Evolutionary conservation across 2,113 vertebrate species (phyloP).

Genomic region (Bucco capensis): DNA sequence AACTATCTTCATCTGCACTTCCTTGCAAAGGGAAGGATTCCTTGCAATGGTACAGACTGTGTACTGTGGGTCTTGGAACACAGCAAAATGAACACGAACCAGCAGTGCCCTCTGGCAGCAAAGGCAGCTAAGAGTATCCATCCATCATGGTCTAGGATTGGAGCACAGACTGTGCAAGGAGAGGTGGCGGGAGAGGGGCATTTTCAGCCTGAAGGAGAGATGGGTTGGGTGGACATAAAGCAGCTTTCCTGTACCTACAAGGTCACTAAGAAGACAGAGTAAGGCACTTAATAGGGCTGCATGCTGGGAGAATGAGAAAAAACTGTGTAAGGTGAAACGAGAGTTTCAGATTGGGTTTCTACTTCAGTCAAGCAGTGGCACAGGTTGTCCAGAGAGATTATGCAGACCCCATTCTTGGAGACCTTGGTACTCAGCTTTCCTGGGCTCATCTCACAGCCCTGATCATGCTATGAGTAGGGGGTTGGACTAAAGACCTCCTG

Average conservation of each 20-base stretch:
- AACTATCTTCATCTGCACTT: background rate
- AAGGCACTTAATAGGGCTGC: background rate
- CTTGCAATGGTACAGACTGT: background rate
- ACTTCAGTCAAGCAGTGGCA: background rate
- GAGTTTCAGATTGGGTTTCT: background rate
- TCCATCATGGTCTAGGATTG: rapidly evolving
- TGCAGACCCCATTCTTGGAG: background rate
- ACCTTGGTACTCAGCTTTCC: background rate
- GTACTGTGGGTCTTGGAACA: background rate
- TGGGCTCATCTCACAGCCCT: background rate
- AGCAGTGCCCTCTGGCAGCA: background rate
- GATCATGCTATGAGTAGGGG: background rate
- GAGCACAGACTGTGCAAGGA: background rate
- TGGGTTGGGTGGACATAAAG: background rate
- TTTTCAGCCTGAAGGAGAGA: background rate
- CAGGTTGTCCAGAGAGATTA: background rate
- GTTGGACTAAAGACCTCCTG: background rate
- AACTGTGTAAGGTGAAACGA: background rate
- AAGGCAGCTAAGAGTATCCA: background rate
- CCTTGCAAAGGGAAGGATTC: background rate
- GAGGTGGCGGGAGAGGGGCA: background rate
- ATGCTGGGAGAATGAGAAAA: background rate
- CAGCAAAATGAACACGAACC: background rate
- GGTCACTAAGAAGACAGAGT: background rate
- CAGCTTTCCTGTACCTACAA: background rate